phyloP scores from a whole-genome alignment of 1,140 invertebrate species.

The Dysdera silvatica region DNA sequence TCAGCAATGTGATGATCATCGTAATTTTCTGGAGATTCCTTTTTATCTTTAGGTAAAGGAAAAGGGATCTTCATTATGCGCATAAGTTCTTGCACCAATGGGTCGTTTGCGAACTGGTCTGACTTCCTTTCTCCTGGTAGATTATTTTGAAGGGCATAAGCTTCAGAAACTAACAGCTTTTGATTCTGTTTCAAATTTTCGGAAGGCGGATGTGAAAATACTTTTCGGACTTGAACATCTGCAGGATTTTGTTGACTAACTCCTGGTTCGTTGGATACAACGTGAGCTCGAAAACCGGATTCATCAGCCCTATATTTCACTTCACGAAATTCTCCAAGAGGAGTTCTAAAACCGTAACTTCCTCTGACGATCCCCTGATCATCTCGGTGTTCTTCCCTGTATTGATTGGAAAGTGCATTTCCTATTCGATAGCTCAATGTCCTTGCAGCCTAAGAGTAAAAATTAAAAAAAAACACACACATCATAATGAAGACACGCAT shows the following conservation, averaged over 20 bases:
- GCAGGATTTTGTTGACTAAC: slow-evolving; percentile 10
- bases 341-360: slow-evolving; percentile 18
- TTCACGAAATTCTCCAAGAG: slow-evolving; percentile 2
- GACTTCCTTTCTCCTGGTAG: no score
- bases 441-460: background rate
- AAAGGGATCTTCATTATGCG: no score
- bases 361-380: slow-evolving; percentile 15
- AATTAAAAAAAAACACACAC: no score
- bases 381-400: slow-evolving; percentile 17
- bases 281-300: slow-evolving; percentile 18
- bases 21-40: no score
- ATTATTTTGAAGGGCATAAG: no score
- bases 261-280: slow-evolving; percentile 19
- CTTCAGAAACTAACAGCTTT: no score
- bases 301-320: slow-evolving; percentile 21
- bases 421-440: slow-evolving; percentile 1
- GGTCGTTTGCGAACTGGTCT: no score
- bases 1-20: background rate
- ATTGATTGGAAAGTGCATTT: slow-evolving; percentile 8
- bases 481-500: no score
- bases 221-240: slow-evolving; percentile 3
- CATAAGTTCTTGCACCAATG: no score
- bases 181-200: no score
- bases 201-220: no score
- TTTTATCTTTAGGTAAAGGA: no score